Evolutionary conservation across 2,888 invertebrate genomes (phyloP), one percentile per base, ranked within the genome.

Genomic region (Nysson spinosus): DNA sequence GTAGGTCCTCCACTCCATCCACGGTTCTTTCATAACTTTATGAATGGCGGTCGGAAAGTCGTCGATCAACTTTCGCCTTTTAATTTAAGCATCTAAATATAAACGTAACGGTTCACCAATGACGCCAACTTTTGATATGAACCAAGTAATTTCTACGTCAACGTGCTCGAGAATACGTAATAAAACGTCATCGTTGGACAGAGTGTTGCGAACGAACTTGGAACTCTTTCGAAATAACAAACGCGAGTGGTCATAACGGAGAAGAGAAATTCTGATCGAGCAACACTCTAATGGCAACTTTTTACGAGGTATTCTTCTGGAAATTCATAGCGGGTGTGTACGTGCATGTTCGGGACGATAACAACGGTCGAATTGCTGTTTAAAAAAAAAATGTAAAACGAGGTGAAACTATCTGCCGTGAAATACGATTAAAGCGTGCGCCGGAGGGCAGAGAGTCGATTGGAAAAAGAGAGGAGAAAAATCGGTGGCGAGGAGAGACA

Each of bases 351-450:
- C 58, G 5, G 40, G 54, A 67, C 24, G 77, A 69, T 73, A 73
- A 66, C 71, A 58, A 58, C 35, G 52, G 42, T 42, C 49, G 65
- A 63, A 62, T 44, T 44, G 69, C 44, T 64, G 44, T 17, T 44
- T 34, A 49, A 50, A 65, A 32, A 58, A 35, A 40, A 42, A 14
- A 17, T 7, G 35, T 46, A 50, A 56, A 47, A 52, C 57, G 60
- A 40, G 22, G 42, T 35, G 43, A 32, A 57, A 46, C 55, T 63
- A 71, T 73, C 71, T 66, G 64, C 72, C 72, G 69, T 80, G 72
- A 81, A 81, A 80, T 79, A 75, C 75, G 75, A 75, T 79, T 79
- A 78, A 74, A 60, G 49, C 40, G 44, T 54, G 46, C 43, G 17
- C 16, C 56, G 49, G 39, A 51, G 51, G 43, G 52, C 52, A 7